Conservation (phyloP, 2,113 vertebrate species). For the Leiothrix lutea region DNA sequence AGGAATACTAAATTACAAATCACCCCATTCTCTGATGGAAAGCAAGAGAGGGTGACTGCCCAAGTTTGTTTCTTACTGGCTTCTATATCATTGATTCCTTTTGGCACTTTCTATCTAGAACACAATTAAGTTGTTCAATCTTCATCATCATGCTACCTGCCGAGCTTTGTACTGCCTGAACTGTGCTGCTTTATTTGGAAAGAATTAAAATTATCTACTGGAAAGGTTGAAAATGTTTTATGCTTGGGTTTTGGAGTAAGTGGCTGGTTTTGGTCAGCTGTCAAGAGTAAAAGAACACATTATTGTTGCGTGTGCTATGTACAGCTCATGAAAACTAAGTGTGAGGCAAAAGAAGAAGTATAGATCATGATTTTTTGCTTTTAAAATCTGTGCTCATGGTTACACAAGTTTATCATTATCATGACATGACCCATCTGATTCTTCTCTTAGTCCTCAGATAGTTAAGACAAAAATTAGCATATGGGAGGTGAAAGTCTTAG, state of each 20-base stretch:
- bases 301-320: not conserved
- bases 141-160: conserved; percentile 13
- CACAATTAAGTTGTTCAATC: conserved; percentile 17
- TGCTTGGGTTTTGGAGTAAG: not conserved
- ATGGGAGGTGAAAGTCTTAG: not conserved
- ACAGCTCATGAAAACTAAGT: not conserved
- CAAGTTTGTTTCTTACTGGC: not conserved
- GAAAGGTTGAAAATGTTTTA: not conserved
- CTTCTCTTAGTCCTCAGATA: not conserved
- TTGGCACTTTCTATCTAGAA: conserved; percentile 37
- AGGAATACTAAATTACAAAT: not conserved
- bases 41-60: not conserved
- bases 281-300: not conserved
- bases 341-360: not conserved
- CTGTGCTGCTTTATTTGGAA: not conserved
- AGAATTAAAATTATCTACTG: not conserved
- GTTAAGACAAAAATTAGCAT: not conserved
- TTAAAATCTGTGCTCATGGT: not conserved
- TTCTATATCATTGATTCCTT: conserved; percentile 10
- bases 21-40: not conserved
- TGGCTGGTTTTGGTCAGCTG: not conserved
- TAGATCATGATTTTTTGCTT: not conserved
- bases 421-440: not conserved
- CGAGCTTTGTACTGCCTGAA: not conserved
- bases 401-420: not conserved